Evolutionary conservation across 2,888 invertebrate genomes (phyloP).

Genomic region (Clivina fossor): DNA sequence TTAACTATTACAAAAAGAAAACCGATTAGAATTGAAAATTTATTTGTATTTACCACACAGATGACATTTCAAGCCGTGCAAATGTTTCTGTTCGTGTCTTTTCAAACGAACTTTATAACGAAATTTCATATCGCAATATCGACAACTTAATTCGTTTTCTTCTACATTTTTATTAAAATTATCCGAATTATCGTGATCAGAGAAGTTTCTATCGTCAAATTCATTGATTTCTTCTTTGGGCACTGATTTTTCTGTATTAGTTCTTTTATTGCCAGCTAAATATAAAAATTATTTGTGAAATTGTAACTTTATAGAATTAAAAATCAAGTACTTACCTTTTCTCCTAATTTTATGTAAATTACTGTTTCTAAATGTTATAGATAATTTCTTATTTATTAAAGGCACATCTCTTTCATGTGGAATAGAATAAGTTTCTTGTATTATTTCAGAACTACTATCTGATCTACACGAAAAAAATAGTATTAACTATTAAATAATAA

Average conservation of each 20-base stretch:
- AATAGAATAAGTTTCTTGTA: no score
- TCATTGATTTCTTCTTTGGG: background rate
- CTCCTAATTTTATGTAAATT: background rate
- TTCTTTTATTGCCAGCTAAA: background rate
- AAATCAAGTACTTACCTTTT: background rate
- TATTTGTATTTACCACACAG: slow-evolving; percentile 20
- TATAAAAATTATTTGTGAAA: slow-evolving; percentile 3
- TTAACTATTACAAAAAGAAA: background rate
- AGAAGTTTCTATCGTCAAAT: background rate
- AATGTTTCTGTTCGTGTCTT: slow-evolving; percentile 28
- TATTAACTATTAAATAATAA: no score
- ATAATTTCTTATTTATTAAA: no score
- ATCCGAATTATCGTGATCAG: slow-evolving; percentile 12
- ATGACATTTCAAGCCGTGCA: slow-evolving; percentile 25
- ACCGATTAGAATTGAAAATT: background rate
- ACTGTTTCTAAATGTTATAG: no score
- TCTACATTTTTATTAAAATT: slow-evolving; percentile 7
- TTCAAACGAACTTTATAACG: slow-evolving; percentile 25
- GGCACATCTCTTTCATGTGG: no score
- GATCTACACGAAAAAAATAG: no score
- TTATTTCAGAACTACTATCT: no score
- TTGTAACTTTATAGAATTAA: background rate
- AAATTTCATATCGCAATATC: slow-evolving; percentile 29
- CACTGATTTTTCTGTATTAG: background rate
- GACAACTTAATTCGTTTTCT: slow-evolving; percentile 14